A percentile compares a stretch with the other conserved stretches of the same genome.
Evolutionary conservation across 2,888 invertebrate genomes (phyloP).

Genomic region (Leptopterna dolabrata): DNA sequence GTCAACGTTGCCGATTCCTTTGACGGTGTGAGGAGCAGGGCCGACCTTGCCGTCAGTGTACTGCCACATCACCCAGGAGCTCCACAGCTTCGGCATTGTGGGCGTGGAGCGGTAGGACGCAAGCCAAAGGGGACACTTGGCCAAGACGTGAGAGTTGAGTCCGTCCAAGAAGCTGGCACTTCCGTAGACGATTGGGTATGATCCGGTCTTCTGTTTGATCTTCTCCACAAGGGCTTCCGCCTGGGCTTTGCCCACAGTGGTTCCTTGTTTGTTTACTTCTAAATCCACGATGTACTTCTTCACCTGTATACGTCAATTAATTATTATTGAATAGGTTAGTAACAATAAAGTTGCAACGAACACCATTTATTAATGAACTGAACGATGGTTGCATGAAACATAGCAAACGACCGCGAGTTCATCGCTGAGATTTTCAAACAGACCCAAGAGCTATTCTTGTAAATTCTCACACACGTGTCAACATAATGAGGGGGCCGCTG

Average conservation of each 20-base stretch:
- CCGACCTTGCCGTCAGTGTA: slow-evolving; percentile 37
- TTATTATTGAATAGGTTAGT: background rate
- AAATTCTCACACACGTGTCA: too few species aligned
- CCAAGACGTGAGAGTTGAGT: slow-evolving; percentile 23
- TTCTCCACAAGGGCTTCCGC: slow-evolving; percentile 32
- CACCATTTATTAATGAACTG: background rate
- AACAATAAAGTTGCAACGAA: background rate
- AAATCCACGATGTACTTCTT: slow-evolving; percentile 34
- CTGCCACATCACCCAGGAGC: slow-evolving; percentile 45
- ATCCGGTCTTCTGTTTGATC: slow-evolving; percentile 24
- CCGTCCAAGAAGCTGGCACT: slow-evolving; percentile 5
- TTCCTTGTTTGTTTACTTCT: slow-evolving; percentile 28
- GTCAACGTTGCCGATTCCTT: slow-evolving; percentile 49
- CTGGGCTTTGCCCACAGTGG: slow-evolving; percentile 27
- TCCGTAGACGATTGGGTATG: slow-evolving; percentile 43
- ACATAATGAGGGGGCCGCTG: too few species aligned
- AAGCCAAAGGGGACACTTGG: slow-evolving; percentile 33
- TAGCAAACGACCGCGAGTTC: too few species aligned
- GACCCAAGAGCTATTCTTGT: too few species aligned
- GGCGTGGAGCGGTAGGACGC: slow-evolving; percentile 19
- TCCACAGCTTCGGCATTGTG: slow-evolving; percentile 30
- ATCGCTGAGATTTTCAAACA: too few species aligned
- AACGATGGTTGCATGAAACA: too few species aligned
- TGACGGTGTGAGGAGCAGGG: slow-evolving; percentile 6
- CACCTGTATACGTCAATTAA: background rate